Conservation (phyloP, 2,113 vertebrate genomes). For the Ranitomeya variabilis region DNA sequence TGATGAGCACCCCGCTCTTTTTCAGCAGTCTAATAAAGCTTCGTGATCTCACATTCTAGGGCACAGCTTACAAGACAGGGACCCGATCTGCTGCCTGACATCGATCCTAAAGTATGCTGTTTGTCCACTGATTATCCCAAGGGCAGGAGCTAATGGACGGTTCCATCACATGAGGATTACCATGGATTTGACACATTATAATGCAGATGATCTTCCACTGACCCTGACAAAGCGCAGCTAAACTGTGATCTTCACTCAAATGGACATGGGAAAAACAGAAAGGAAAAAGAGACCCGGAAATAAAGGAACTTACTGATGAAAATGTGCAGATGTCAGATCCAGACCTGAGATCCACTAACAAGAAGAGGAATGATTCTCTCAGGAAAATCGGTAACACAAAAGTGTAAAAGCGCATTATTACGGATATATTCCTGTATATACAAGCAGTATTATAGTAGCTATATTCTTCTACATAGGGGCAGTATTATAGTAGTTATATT, state of each 20-base stretch:
- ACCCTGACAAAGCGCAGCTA: constrained; percentile 37
- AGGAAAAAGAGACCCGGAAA: not conserved
- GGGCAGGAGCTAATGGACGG: not conserved
- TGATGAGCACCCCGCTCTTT: no score
- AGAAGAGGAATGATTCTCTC: no score
- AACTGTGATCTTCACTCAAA: not conserved
- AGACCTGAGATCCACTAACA: not conserved
- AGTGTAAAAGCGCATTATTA: no score
- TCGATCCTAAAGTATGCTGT: constrained; percentile 3
- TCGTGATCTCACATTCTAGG: no score
- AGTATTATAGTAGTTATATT: no score
- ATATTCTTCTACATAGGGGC: not conserved
- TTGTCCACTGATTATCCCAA: not conserved
- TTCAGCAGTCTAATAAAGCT: no score
- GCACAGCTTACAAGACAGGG: not conserved
- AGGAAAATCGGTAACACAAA: no score
- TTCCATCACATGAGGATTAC: constrained; percentile 17
- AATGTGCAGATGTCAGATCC: not conserved
- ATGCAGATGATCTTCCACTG: constrained; percentile 35
- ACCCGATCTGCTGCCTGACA: not conserved
- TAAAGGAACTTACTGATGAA: not conserved
- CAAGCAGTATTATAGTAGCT: constrained; percentile 6
- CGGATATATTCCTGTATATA: not conserved
- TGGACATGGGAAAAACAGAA: not conserved
- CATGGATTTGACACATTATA: constrained; percentile 32